These are phyloP conservation scores for Hyposoter dolosus DNA, from an alignment of 2,888 invertebrate species.

Conservation along the genomic window DNA sequence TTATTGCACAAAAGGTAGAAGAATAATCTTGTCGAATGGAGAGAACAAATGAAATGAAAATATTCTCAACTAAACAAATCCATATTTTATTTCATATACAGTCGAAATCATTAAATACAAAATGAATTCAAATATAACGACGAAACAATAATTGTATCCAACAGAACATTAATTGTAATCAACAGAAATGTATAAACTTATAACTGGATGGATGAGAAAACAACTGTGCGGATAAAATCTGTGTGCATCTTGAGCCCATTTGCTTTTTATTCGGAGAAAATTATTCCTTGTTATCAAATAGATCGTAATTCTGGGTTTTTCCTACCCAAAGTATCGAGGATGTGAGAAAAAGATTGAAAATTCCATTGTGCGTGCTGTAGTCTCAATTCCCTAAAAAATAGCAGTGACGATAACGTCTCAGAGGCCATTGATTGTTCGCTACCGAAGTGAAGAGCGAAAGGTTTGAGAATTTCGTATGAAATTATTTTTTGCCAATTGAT, in stretches of 20 bases:
- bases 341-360: slow-evolving; percentile 10
- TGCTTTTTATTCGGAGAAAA: neutral
- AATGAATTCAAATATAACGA: slow-evolving; percentile 36
- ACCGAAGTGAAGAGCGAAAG: slow-evolving; percentile 7
- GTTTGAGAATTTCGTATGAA: slow-evolving; percentile 9
- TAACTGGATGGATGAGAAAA: slow-evolving; percentile 10
- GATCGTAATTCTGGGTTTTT: neutral
- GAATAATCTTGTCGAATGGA: no score
- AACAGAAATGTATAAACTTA: neutral
- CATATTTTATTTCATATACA: neutral
- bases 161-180: neutral
- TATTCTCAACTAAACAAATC: neutral
- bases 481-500: slow-evolving; percentile 79
- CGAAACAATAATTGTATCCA: neutral
- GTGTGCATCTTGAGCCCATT: neutral
- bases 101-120: neutral
- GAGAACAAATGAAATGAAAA: neutral
- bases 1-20: no score
- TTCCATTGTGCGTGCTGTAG: slow-evolving; percentile 54
- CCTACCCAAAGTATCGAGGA: neutral
- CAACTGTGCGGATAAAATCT: slow-evolving; percentile 19
- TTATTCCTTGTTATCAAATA: neutral
- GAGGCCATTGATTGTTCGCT: neutral
- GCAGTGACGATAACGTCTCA: neutral
- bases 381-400: neutral